phyloP scores from a whole-genome alignment of 1,140 invertebrate species.

The Marisa cornuarietis region DNA sequence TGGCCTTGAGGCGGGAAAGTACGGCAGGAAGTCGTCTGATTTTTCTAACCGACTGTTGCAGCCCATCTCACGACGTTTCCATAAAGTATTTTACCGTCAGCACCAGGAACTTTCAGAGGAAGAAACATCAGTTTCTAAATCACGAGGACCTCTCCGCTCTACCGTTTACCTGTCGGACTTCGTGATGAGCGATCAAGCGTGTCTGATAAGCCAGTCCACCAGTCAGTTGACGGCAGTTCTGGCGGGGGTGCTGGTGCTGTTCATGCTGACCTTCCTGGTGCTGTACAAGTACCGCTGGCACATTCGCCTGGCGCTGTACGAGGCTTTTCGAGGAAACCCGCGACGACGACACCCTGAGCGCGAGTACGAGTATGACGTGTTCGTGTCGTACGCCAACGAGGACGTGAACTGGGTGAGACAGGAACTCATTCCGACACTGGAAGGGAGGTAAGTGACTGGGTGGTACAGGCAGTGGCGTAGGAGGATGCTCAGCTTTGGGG shows the following conservation, averaged over 20 bases:
- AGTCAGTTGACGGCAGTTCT: neutral
- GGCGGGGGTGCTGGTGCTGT: neutral
- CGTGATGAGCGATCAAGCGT: constrained; percentile 9
- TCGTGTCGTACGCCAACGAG: neutral
- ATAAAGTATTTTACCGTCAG: too few relatives aligned
- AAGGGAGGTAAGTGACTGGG: neutral
- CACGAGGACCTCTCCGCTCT: too few relatives aligned
- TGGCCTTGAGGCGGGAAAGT: too few relatives aligned
- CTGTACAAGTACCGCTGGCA: constrained; percentile 13
- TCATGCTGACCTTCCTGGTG: constrained; percentile 1
- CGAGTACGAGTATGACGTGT: neutral
- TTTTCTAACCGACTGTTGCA: too few relatives aligned
- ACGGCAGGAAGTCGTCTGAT: too few relatives aligned
- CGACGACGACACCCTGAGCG: too few relatives aligned
- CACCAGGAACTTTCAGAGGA: too few relatives aligned
- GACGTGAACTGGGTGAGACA: neutral
- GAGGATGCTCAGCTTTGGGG: too few relatives aligned
- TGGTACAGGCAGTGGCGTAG: too few relatives aligned
- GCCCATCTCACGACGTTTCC: too few relatives aligned
- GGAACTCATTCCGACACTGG: neutral
- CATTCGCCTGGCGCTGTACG: constrained; percentile 15
- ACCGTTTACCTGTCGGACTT: neutral
- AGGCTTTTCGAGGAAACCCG: constrained; percentile 6
- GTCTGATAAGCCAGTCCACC: constrained; percentile 2
- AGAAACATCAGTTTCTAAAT: too few relatives aligned